Evolutionary conservation across 53 echinoderm and acorn worm genomes (phyloP).

Genomic region (Arbacia lixula): DNA sequence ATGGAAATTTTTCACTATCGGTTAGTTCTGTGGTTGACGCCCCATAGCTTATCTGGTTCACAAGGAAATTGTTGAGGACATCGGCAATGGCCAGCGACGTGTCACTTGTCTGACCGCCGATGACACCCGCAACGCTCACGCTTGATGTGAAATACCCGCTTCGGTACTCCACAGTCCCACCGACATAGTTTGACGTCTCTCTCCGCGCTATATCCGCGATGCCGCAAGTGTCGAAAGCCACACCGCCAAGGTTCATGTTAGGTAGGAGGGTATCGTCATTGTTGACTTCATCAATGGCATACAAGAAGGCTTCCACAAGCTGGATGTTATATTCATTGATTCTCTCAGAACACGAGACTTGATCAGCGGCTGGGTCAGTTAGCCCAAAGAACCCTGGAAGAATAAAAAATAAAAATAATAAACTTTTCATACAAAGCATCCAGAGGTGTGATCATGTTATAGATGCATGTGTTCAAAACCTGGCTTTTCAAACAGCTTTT

Average conservation of each 20-base stretch:
- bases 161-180: constrained; percentile 83
- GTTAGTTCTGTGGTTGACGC: constrained; percentile 77
- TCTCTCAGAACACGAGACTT: constrained; percentile 65
- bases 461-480: too few species aligned
- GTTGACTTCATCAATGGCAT: constrained; percentile 81
- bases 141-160: constrained; percentile 64
- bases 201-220: constrained; percentile 69
- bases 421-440: too few species aligned
- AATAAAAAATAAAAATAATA: not conserved
- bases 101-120: constrained; percentile 86
- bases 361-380: constrained; percentile 55
- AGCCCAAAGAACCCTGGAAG: constrained; percentile 81
- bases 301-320: constrained; percentile 86
- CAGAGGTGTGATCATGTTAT: too few species aligned
- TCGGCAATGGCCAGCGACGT: constrained; percentile 76
- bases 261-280: constrained; percentile 64
- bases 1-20: constrained; percentile 65
- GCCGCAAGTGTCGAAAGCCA: constrained; percentile 90
- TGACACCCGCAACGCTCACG: constrained; percentile 75
- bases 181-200: constrained; percentile 79
- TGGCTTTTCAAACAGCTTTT: too few species aligned
- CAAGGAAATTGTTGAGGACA: constrained; percentile 46
- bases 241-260: constrained; percentile 74
- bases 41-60: constrained; percentile 78
- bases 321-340: constrained; percentile 81